Conservation (phyloP, 2,113 vertebrate species). For the Leiothrix lutea region DNA sequence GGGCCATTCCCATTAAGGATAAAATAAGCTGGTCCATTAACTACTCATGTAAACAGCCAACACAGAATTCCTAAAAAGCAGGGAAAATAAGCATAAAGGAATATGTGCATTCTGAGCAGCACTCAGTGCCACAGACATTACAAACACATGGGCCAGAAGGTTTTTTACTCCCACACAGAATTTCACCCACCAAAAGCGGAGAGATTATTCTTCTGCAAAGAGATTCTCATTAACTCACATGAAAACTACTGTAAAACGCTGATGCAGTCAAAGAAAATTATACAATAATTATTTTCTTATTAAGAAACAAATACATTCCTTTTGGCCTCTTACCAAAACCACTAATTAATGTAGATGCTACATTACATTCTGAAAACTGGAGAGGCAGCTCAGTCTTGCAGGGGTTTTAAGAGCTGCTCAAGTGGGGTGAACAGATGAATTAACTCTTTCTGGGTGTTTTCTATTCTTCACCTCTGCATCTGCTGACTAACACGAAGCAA, state of each 20-base stretch:
- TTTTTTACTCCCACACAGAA: not conserved
- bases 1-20: not conserved
- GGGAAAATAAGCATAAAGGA: not conserved
- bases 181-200: not conserved
- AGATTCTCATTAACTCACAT: constrained; percentile 62
- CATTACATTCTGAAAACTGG: constrained; percentile 72
- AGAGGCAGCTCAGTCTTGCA: constrained; percentile 46
- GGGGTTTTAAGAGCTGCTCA: not conserved
- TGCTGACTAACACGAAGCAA: not conserved
- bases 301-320: constrained; percentile 82
- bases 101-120: not conserved
- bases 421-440: constrained; percentile 33
- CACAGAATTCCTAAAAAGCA: not conserved
- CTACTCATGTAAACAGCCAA: not conserved
- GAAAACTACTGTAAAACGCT: constrained; percentile 50
- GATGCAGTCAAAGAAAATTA: constrained; percentile 74
- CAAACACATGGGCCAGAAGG: not conserved
- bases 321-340: constrained; percentile 72
- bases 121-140: not conserved
- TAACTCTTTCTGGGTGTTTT: constrained; percentile 1
- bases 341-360: constrained; percentile 72
- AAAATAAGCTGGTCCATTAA: not conserved
- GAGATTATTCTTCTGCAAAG: not conserved
- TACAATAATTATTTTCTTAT: constrained; percentile 83
- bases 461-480: not conserved